Base-by-base conservation (phyloP, 1,140 invertebrate species). In the Pteromalus puparum region DNA sequence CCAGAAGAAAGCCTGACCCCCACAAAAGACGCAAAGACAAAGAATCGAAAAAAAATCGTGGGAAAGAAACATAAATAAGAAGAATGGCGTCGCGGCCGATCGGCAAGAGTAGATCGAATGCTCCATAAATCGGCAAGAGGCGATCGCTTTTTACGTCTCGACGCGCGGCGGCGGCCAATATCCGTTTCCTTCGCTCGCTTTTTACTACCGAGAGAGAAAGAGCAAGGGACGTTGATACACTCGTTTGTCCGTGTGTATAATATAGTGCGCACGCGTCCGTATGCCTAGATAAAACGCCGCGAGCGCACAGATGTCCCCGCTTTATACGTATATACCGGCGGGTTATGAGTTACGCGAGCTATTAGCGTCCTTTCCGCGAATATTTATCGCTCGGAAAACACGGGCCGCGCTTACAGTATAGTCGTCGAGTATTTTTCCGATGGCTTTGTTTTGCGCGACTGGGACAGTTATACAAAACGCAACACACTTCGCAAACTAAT, bases 41-140 rank as follows among this genome's bases (percentile, higher is more conserved):
- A 67, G 38, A 84, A 86, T 83, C 6, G 18, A 6, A 7, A n/a
- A 61, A 61, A 61, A 61, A 61, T 1, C 83, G 18, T 38, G 28
- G 30, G 30, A 34, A 30, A 92, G 90, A 93, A 92, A 92, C 91
- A 93, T 93, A 93, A 93, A 93, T 92, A 93, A 93, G 91, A 91
- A 91, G 91, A 93, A 93, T 92, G 91, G 91, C 82, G 21, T 12
- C 21, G n/a, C 12, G 10, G 90, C 88, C 90, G 90, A 92, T 92
- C 90, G 91, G 91, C 91, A 91, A 93, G 93, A 92, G 91, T 92
- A 30, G 2, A 93, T 92, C 90, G 90, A 91, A 92, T 92, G 91
- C 91, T 92, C 90, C 90, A 93, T 93, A 93, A 92, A 93, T 93
- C 90, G 91, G 88, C 87, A 87, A 88, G 87, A 87, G 82, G 89